phyloP scores from a whole-genome alignment of 2,888 invertebrate genomes.

The Brachypalpus laphriformis region DNA sequence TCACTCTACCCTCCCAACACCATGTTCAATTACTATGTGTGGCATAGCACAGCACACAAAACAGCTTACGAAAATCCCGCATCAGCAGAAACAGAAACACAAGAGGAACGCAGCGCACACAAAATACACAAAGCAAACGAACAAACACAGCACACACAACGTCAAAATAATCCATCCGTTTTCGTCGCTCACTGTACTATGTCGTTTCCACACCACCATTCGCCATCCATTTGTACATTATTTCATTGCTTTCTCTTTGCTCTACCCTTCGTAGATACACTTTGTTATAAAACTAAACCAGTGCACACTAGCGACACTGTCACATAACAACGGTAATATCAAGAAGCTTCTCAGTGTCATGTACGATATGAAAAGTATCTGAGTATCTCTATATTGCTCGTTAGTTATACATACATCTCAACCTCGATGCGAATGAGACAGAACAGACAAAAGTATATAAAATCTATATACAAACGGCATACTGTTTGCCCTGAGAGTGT shows the following conservation, averaged over 20 bases:
- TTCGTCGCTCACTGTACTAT: constrained; percentile 40
- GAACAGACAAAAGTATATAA: constrained; percentile 32
- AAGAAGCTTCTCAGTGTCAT: constrained; percentile 30
- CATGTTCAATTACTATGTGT: constrained; percentile 69
- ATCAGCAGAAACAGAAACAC: constrained; percentile 64
- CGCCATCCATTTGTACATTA: constrained; percentile 51
- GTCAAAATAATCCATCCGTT: constrained; percentile 64
- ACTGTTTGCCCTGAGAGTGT: constrained; percentile 52
- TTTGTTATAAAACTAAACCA: constrained; percentile 9
- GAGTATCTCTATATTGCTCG: constrained; percentile 1
- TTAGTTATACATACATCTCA: too few relatives aligned
- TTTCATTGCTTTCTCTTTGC: constrained; percentile 34
- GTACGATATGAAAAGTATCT: background rate
- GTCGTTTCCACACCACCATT: constrained; percentile 68
- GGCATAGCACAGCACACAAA: constrained; percentile 33
- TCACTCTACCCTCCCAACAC: constrained; percentile 55
- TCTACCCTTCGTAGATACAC: constrained; percentile 30
- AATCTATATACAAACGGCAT: constrained; percentile 50
- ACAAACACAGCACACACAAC: constrained; percentile 44
- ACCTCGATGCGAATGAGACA: constrained; percentile 30
- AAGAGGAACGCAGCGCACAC: constrained; percentile 51
- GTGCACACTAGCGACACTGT: constrained; percentile 39
- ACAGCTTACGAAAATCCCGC: constrained; percentile 66
- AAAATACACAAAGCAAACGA: constrained; percentile 45
- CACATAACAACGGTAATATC: constrained; percentile 43